Percentiles rank a stretch among this genome's conserved stretches.
phyloP scores from a whole-genome alignment of 2,797 vertebrate species.

The Phrynocephalus guinanensis region DNA sequence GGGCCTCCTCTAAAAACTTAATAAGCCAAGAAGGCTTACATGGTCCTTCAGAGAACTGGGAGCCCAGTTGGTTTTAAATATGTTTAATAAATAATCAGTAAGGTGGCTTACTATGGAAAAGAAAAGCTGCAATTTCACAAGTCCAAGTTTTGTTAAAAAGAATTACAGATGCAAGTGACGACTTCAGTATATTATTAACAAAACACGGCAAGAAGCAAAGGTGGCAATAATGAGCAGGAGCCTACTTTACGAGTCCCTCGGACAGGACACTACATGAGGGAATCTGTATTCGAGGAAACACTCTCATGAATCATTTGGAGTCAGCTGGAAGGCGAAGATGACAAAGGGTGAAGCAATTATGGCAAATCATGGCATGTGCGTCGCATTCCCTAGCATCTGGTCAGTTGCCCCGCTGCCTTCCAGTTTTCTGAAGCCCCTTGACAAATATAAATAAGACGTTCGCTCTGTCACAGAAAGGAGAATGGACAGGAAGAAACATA shows the following conservation, averaged over 20 bases:
- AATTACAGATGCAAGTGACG: not conserved
- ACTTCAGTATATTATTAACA: not conserved
- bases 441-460: accelerated
- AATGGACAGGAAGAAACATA: not conserved
- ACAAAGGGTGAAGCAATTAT: not conserved
- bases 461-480: not conserved
- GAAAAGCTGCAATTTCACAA: not conserved
- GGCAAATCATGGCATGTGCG: not conserved
- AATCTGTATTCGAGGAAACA: not conserved
- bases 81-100: not conserved
- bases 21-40: too few relatives aligned
- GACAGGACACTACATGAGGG: not conserved
- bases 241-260: conserved; percentile 25
- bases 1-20: too few relatives aligned
- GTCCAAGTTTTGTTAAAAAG: not conserved
- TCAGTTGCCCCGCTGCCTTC: conserved; percentile 14
- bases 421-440: conserved; percentile 13
- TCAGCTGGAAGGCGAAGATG: not conserved
- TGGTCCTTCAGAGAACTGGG: too few relatives aligned
- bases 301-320: not conserved
- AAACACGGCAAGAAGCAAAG: conserved; percentile 15
- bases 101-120: not conserved
- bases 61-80: not conserved
- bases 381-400: not conserved
- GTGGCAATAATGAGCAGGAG: not conserved